Conservation (phyloP, 2,113 vertebrate genomes). For the Vimba vimba region DNA sequence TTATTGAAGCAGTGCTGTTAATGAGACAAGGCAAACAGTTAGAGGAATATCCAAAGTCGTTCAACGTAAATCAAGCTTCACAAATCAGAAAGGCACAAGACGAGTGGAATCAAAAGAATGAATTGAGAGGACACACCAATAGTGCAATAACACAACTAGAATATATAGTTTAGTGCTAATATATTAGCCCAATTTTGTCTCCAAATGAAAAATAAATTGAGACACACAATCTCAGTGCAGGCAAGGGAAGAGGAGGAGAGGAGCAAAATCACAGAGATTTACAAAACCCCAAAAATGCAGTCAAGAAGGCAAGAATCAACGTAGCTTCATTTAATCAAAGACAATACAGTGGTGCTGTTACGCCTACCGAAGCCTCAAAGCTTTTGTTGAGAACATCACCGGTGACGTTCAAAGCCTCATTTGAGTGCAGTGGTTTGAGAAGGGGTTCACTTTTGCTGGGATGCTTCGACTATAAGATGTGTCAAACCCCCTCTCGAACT, state of each 20-base stretch:
- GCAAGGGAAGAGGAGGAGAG: no score
- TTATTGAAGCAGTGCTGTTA: background rate
- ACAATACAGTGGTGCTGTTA: no score
- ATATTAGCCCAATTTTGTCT: background rate
- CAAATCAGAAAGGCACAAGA: background rate
- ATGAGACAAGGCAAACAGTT: background rate
- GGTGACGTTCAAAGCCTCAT: no score
- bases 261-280: background rate
- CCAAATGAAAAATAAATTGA: background rate
- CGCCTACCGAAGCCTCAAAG: no score
- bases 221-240: background rate
- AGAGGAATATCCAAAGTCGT: background rate
- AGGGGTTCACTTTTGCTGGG: no score
- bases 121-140: background rate
- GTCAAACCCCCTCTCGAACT: no score
- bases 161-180: background rate
- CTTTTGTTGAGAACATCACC: no score
- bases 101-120: background rate
- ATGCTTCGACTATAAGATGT: no score
- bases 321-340: no score
- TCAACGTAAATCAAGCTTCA: background rate
- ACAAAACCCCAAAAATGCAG: no score
- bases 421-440: no score
- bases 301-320: no score
- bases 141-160: background rate